Conservation (phyloP, 2,888 invertebrate genomes). For the Leptinotarsa rubiginosa region DNA sequence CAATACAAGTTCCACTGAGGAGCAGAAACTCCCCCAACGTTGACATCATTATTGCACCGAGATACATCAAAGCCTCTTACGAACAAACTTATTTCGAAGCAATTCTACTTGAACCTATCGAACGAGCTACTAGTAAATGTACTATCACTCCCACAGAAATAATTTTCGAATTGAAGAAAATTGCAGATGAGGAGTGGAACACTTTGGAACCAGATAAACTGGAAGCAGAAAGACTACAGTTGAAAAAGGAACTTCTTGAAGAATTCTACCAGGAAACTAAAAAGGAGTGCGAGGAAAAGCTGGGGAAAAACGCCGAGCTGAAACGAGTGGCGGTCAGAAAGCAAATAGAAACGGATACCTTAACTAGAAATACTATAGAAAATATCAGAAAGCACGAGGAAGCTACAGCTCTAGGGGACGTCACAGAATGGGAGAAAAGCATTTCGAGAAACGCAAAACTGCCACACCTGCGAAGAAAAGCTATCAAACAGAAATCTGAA, state of each 20-base stretch:
- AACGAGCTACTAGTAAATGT: conserved; percentile 74
- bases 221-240: conserved; percentile 70
- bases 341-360: conserved; percentile 72
- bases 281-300: conserved; percentile 69
- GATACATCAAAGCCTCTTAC: conserved; percentile 80
- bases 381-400: conserved; percentile 73
- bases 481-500: conserved; percentile 48
- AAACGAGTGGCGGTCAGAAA: conserved; percentile 72
- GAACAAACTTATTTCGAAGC: conserved; percentile 82
- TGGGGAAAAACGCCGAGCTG: conserved; percentile 69
- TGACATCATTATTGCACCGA: conserved; percentile 76
- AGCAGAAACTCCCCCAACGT: conserved; percentile 74
- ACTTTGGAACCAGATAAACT: conserved; percentile 69
- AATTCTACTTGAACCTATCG: conserved; percentile 74
- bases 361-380: conserved; percentile 74
- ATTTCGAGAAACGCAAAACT: conserved; percentile 51
- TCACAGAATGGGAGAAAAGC: conserved; percentile 67
- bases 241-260: conserved; percentile 71
- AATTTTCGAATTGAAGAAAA: conserved; percentile 76
- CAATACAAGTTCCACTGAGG: conserved; percentile 76
- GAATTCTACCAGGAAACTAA: conserved; percentile 71
- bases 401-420: conserved; percentile 73
- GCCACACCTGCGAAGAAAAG: conserved; percentile 9
- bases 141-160: conserved; percentile 72
- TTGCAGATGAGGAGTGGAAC: conserved; percentile 70